Base-by-base conservation (phyloP, 2,797 vertebrate genomes). In the Chromis chromis region DNA sequence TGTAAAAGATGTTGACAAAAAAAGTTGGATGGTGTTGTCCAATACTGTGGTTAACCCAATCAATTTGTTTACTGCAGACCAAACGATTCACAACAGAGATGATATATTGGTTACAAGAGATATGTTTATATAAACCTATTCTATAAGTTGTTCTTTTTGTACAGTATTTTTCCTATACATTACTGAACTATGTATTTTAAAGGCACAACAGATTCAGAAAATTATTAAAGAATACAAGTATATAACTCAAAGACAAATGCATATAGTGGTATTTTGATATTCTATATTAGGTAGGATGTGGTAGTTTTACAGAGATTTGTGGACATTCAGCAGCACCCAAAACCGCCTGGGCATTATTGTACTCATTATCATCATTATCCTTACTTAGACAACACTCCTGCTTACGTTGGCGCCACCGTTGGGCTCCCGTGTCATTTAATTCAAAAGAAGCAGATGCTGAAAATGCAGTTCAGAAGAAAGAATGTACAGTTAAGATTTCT, bases 91-190 rank as follows among this genome's bases (percentile, higher is more conserved):
- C 83, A 89, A 74, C 86, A 93, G 79, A 92, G 86, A 92, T 65
- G 85, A 89, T 90, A 89, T 93, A 94, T 93, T 95, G 94, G 91
- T 93, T 94, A 95, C 95, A 94, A 96, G 94, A 94, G 95, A 95
- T 95, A 96, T 89, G 85, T 97, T 98, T 97, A 95, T 96, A 96
- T 94, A 93, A 95, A 96, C 93, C 92, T 94, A 96, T 94, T 96
- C 94, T 95, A 94, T 93, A 94, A 90, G 90, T 95, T 94, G 93
- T 66, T 91, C 74, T 85, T 96, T 97, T 93, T 97, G 96, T 98
- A 97, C 95, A 97, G 96, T 96, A 96, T 96, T 97, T 97, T 98
- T 97, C 95, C 96, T 96, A 96, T 70, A 91, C 94, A 95, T 96
- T 94, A 94, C 93, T 94, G 94, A 96, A 94, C 54, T 92, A 82